Conservation (phyloP, 2,113 vertebrate genomes). For the Regulus satrapa region DNA sequence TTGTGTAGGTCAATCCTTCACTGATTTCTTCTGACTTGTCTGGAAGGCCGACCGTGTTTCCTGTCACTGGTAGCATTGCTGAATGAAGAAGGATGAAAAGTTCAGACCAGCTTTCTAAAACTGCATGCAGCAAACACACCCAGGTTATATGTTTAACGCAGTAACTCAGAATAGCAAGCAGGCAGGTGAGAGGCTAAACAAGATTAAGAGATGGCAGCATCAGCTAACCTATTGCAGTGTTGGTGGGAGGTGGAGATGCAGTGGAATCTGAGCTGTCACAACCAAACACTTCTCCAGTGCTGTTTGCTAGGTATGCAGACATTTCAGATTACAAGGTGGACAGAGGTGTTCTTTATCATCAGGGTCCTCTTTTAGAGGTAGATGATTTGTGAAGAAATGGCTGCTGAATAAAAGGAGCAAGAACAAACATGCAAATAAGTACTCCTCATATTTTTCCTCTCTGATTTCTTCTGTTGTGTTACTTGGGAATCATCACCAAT, state of each 20-base stretch:
- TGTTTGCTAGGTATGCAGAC: background rate
- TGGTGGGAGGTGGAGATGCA: background rate
- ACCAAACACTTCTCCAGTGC: background rate
- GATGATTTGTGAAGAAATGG: background rate
- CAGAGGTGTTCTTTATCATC: background rate
- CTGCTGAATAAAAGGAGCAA: background rate
- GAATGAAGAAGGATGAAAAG: background rate
- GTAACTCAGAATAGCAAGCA: background rate
- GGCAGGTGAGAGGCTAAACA: background rate
- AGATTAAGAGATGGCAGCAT: background rate
- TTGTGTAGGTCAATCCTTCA: background rate
- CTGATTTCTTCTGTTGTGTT: background rate
- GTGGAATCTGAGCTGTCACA: background rate
- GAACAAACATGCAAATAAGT: background rate
- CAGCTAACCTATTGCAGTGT: background rate
- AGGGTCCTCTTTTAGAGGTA: background rate
- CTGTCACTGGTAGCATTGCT: background rate
- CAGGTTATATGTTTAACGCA: background rate
- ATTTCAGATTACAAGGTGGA: background rate
- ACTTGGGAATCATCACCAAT: background rate
- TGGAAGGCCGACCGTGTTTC: background rate
- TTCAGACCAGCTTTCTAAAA: background rate
- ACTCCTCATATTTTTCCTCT: fast-evolving
- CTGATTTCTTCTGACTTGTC: background rate
- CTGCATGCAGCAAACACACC: background rate